These are phyloP conservation scores for Valencia hispanica DNA, from an alignment of 2,797 vertebrate species.

Conservation along the genomic window DNA sequence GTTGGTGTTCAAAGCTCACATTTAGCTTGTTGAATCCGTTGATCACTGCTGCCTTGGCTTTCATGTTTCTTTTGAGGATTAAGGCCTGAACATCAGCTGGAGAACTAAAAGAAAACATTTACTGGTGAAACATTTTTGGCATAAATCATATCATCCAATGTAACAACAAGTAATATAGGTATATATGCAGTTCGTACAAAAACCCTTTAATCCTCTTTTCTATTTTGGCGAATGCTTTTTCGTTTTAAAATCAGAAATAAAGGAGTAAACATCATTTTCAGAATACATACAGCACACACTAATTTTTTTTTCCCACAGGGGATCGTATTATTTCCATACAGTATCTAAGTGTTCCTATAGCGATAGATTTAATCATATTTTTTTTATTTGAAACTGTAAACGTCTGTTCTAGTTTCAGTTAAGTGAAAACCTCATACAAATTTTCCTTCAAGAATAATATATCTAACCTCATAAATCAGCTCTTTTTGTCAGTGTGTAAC, in stretches of 20 bases:
- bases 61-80: conserved; percentile 14
- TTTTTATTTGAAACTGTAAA: not conserved
- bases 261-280: not conserved
- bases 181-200: not conserved
- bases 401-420: not conserved
- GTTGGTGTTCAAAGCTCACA: conserved; percentile 9
- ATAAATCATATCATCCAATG: not conserved
- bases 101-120: conserved; percentile 1
- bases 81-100: not conserved
- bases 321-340: not conserved
- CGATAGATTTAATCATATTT: not conserved
- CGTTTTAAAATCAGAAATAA: not conserved
- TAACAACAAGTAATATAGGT: not conserved
- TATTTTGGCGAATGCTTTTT: not conserved
- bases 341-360: not conserved
- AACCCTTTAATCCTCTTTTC: not conserved
- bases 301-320: not conserved
- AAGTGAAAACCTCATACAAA: not conserved
- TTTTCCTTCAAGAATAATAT: not conserved
- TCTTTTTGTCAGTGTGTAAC: too few species aligned
- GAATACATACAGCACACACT: not conserved
- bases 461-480: not conserved
- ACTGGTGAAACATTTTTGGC: not conserved
- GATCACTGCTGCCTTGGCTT: conserved; percentile 26
- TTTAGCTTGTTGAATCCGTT: conserved; percentile 10